Percentiles rank a stretch among this genome's conserved stretches.
phyloP scores from a whole-genome alignment of 30 jellyfish, hydroid and myxozoan genomes.

The Phacellophora camtschatica region DNA sequence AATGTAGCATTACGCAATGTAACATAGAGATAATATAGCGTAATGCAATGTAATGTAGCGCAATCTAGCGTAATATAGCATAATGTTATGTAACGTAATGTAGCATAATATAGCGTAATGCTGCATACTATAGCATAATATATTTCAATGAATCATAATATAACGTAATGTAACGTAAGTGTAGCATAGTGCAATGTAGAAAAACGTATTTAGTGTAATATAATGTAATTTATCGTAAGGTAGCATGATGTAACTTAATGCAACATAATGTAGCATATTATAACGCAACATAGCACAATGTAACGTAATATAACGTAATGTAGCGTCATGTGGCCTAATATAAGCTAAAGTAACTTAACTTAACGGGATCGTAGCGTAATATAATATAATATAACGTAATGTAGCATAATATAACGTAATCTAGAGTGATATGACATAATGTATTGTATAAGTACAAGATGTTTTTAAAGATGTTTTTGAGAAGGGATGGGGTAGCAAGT shows the following conservation, averaged over 20 bases:
- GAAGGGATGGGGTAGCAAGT: no score
- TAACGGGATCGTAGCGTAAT: background rate
- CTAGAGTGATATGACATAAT: background rate
- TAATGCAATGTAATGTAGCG: background rate
- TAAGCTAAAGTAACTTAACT: background rate
- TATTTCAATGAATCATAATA: background rate
- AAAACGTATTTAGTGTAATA: background rate
- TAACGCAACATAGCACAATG: background rate
- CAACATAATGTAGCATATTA: background rate
- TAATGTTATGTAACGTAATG: slow-evolving; percentile 35
- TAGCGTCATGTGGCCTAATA: background rate
- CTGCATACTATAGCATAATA: background rate
- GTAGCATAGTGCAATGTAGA: background rate
- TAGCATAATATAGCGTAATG: slow-evolving; percentile 5
- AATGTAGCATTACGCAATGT: background rate
- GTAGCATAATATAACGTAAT: background rate
- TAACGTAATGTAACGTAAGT: background rate
- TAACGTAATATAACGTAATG: background rate
- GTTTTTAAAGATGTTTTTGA: no score
- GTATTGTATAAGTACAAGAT: no score
- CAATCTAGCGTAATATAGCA: background rate
- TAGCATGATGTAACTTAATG: background rate
- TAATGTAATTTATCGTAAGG: background rate
- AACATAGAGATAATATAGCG: background rate
- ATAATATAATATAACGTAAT: background rate